These are phyloP conservation scores for Anthonomus grandis DNA, from an alignment of 1,140 invertebrate species.

Conservation along the genomic window DNA sequence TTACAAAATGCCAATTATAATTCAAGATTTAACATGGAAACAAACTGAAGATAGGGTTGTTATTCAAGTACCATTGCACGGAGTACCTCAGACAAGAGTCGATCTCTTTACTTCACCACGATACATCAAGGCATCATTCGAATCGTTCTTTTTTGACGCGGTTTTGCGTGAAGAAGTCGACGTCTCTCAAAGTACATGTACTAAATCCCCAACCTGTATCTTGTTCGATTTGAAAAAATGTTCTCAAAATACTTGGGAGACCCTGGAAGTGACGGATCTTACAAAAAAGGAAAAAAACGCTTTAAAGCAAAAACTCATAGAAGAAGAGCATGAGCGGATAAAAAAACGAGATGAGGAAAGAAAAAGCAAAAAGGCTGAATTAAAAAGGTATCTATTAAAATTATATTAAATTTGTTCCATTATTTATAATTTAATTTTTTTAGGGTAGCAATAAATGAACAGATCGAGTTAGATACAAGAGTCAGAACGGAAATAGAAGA, in stretches of 20 bases:
- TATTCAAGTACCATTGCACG: constrained; percentile 57
- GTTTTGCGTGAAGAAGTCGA: constrained; percentile 59
- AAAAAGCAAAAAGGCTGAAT: constrained; percentile 51
- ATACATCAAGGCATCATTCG: constrained; percentile 65
- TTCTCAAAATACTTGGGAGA: constrained; percentile 55
- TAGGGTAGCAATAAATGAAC: constrained; percentile 56
- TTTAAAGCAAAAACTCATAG: constrained; percentile 53
- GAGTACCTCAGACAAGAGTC: constrained; percentile 53
- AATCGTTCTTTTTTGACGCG: constrained; percentile 65
- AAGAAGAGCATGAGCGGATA: constrained; percentile 48
- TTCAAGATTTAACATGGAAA: constrained; percentile 68
- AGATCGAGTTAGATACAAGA: constrained; percentile 58
- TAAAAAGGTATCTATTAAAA: constrained; percentile 40
- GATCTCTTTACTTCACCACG: constrained; percentile 61
- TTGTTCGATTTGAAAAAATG: constrained; percentile 61
- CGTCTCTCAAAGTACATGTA: constrained; percentile 57
- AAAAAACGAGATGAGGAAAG: constrained; percentile 55
- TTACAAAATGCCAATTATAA: constrained; percentile 68
- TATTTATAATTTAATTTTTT: neutral
- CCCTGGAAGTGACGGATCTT: constrained; percentile 51
- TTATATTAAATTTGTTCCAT: neutral
- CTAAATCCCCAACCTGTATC: constrained; percentile 54
- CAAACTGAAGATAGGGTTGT: constrained; percentile 57
- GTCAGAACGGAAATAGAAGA: constrained; percentile 56
- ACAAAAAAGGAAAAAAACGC: constrained; percentile 55